Conservation (phyloP, 2,113 vertebrate species). For the Sclerurus mexicanus region DNA sequence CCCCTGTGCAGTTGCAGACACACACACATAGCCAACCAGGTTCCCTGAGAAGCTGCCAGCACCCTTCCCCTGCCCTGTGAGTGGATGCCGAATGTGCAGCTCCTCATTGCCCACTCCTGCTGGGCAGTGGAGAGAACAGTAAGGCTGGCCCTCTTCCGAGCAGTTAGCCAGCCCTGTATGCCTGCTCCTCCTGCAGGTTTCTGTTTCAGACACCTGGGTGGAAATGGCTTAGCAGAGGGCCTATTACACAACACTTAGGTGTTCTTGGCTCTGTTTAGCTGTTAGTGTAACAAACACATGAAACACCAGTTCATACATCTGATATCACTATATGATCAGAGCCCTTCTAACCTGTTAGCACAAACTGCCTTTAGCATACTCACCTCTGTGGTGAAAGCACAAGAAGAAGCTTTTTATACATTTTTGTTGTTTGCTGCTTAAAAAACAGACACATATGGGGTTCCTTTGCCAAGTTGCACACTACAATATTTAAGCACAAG, state of each 20-base stretch:
- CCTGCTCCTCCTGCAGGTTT: background rate
- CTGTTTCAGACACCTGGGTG: background rate
- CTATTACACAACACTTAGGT: too few relatives aligned
- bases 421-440: background rate
- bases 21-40: background rate
- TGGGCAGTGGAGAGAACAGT: background rate
- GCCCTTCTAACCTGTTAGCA: background rate
- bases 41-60: background rate
- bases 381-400: background rate
- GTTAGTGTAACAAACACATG: background rate
- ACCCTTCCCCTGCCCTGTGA: background rate
- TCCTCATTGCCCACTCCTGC: background rate
- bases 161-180: background rate
- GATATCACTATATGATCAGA: background rate
- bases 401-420: background rate
- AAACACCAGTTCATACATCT: background rate
- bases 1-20: background rate
- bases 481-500: background rate
- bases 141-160: background rate
- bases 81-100: background rate
- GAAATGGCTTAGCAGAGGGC: background rate
- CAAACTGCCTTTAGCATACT: background rate
- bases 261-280: background rate
- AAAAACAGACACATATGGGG: rapidly evolving
- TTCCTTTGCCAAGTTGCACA: background rate